Conservation (phyloP, 1,140 invertebrate species). For the Manduca sexta region DNA sequence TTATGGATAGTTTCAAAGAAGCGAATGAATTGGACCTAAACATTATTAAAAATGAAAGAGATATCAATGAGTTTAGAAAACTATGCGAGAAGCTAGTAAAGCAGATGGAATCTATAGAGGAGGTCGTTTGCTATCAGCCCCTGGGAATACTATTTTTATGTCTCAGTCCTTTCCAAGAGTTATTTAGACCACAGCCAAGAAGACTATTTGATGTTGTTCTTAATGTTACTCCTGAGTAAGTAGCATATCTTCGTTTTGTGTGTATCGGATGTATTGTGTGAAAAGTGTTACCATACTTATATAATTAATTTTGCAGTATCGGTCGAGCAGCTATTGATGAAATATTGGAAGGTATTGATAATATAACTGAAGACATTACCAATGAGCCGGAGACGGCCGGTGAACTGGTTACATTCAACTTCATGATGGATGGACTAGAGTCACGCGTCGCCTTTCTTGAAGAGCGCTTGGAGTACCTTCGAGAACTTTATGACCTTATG, state of each 20-base stretch:
- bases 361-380: slow-evolving; percentile 44
- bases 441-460: slow-evolving; percentile 53
- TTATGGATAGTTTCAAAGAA: slow-evolving; percentile 80
- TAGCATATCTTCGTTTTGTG: slow-evolving; percentile 13
- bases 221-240: slow-evolving; percentile 51
- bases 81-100: slow-evolving; percentile 76
- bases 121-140: slow-evolving; percentile 75
- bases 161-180: slow-evolving; percentile 80
- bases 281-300: not conserved
- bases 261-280: not conserved
- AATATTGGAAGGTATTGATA: slow-evolving; percentile 43
- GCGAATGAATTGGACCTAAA: slow-evolving; percentile 77
- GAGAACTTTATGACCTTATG: slow-evolving; percentile 72
- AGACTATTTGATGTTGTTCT: slow-evolving; percentile 77
- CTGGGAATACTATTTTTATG: slow-evolving; percentile 82
- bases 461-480: slow-evolving; percentile 67
- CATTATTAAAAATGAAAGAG: slow-evolving; percentile 70
- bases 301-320: slow-evolving; percentile 32
- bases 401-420: slow-evolving; percentile 64
- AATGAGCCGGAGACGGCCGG: slow-evolving; percentile 51
- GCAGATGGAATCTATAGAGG: slow-evolving; percentile 76
- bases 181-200: slow-evolving; percentile 79
- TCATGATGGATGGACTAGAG: slow-evolving; percentile 66
- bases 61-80: slow-evolving; percentile 73
- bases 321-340: slow-evolving; percentile 50